Evolutionary conservation across 35 echinoderm and acorn worm genomes (phyloP), one percentile per base, ranked within the genome.

Genomic region (Heliocidaris tuberculata): DNA sequence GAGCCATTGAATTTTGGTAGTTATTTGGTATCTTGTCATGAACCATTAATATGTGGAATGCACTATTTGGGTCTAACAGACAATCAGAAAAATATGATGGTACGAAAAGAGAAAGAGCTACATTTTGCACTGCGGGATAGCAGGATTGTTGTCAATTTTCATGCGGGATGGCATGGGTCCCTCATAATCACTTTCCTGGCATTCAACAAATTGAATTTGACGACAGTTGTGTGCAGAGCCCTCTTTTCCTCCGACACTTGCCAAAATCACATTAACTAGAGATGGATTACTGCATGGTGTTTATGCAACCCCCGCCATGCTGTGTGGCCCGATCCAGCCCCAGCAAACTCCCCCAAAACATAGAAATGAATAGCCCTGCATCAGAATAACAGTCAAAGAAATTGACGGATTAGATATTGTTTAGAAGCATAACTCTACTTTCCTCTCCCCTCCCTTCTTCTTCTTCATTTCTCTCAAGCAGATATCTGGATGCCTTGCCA

Each of bases 121-220:
- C 24, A 78, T 78, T 78, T 78, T n/a, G 47, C 87, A 48, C 87
- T 32, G 87, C 87, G 31, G 87, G 87, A 30, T 31, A 7, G 32
- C 6, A 89, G 87, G 15, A 47, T 32, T 89, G 87, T 48, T 48
- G 87, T 89, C 47, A 30, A 52, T 32, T 31, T 48, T 19, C 49
- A 13, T 35, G 48, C 17, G 10, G 50, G 91, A 93, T 59, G 30
- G 91, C n/a, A 30, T 59, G 91, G 91, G 91, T 93, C 50, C 49
- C 48, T 59, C 91, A 49, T 93, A 93, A 93, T 93, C 91, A 93
- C 91, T 93, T 93, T 59, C 50, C 91, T 93, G 91, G 91, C 91
- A 93, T 93, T 93, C 91, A 59, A 30, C 91, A 93, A 93, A 93
- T 93, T 93, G 91, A 93, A 93, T 93, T 93, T 93, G 91, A 93